phyloP scores from a whole-genome alignment of 2,888 invertebrate species.

The Rhabditoides inermis region DNA sequence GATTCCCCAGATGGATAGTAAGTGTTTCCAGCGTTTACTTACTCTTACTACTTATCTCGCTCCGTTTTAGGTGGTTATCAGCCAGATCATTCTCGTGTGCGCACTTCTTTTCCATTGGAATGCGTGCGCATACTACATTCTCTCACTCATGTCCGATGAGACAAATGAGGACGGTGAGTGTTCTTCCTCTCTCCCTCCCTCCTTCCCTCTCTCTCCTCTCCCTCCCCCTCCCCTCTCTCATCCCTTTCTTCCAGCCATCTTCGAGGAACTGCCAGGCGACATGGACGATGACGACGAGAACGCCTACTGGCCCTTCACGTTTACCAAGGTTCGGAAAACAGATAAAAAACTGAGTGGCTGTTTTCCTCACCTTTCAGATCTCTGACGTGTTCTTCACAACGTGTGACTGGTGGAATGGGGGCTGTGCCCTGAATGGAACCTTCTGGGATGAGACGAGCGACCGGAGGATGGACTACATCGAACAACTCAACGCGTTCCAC shows the following conservation, averaged over 20 bases:
- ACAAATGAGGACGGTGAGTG: slow-evolving; percentile 26
- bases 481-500: not conserved
- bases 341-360: slow-evolving; percentile 14
- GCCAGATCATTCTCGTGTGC: slow-evolving; percentile 15
- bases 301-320: no score
- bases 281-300: no score
- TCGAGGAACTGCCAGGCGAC: no score
- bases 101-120: slow-evolving; percentile 41
- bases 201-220: slow-evolving; percentile 3
- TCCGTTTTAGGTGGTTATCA: slow-evolving; percentile 1
- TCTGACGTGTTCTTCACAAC: slow-evolving; percentile 11
- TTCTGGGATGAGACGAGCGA: not conserved
- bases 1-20: slow-evolving; percentile 7
- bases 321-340: no score
- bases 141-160: slow-evolving; percentile 20
- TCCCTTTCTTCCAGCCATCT: no score
- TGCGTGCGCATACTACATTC: slow-evolving; percentile 33
- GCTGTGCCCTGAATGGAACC: no score
- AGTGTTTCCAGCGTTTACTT: no score
- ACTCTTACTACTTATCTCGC: no score
- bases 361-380: slow-evolving; percentile 15
- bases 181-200: slow-evolving; percentile 1
- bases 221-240: slow-evolving; percentile 11
- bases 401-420: no score
- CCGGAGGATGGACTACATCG: not conserved